These are phyloP conservation scores for Parauchenoglanis ngamensis DNA, from an alignment of 2,797 vertebrate genomes.

Conservation along the genomic window DNA sequence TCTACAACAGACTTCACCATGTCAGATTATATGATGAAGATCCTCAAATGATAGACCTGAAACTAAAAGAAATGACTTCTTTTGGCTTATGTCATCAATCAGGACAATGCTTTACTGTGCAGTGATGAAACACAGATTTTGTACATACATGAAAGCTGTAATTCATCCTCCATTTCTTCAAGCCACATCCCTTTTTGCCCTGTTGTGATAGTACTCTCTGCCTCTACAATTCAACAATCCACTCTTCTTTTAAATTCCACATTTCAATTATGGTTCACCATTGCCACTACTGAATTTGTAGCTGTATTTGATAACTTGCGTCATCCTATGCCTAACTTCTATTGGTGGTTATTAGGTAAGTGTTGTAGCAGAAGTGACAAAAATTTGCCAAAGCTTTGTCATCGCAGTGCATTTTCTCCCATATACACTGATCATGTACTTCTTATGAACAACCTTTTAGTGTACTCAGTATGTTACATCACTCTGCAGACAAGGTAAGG, in stretches of 20 bases:
- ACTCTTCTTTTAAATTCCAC: not conserved
- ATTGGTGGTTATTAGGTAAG: not conserved
- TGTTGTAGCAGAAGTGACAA: not conserved
- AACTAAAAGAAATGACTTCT: not conserved
- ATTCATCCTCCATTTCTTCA: conserved; percentile 4
- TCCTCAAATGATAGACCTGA: not conserved
- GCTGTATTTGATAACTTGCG: not conserved
- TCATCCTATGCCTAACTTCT: not conserved
- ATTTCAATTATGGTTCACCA: not conserved
- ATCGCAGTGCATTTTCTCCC: not conserved
- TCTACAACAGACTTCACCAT: not conserved
- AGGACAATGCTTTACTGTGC: not conserved
- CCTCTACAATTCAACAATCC: too few relatives aligned
- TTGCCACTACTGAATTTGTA: not conserved
- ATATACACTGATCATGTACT: not conserved
- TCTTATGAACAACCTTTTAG: not conserved
- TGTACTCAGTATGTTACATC: not conserved
- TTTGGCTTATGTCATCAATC: not conserved
- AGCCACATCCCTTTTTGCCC: not conserved
- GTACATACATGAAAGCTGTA: not conserved
- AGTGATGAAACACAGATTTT: not conserved
- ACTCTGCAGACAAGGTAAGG: not conserved
- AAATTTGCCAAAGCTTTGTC: not conserved
- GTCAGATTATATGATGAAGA: not conserved
- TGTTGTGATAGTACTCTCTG: not conserved